A percentile compares a stretch with the other conserved stretches of the same genome.
These are phyloP conservation scores for Tiaroga cobitis DNA, from an alignment of 2,797 vertebrate species.

Conservation along the genomic window DNA sequence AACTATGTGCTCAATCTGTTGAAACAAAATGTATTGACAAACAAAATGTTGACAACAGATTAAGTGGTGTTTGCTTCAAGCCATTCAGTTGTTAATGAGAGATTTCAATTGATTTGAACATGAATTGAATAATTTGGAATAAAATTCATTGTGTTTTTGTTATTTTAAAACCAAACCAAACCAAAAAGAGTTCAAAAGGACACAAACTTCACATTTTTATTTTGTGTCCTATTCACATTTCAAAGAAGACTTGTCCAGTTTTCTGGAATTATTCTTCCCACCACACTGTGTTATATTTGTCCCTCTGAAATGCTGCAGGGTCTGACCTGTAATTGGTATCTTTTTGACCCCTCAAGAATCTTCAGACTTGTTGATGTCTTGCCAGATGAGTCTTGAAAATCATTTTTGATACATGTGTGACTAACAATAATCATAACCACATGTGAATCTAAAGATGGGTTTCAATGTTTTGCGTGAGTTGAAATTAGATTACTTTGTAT, in stretches of 20 bases:
- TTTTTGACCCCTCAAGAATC: conserved; percentile 34
- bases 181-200: conserved; percentile 3
- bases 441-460: conserved; percentile 1
- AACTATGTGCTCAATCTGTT: not conserved
- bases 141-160: not conserved
- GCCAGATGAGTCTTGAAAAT: conserved; percentile 33
- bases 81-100: not conserved
- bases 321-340: conserved; percentile 34
- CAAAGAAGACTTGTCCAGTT: conserved; percentile 15
- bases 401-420: conserved; percentile 21
- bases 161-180: not conserved
- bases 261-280: not conserved
- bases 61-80: not conserved
- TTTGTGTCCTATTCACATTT: conserved; percentile 13
- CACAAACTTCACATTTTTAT: no score
- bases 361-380: conserved; percentile 19
- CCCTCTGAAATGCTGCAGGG: conserved; percentile 40
- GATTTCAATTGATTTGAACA: not conserved
- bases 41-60: not conserved
- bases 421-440: conserved; percentile 45
- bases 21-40: not conserved
- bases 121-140: conserved; percentile 15
- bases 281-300: conserved; percentile 25
- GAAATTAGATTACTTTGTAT: not conserved
- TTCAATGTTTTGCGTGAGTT: not conserved